phyloP scores from a whole-genome alignment of 1,140 invertebrate species.

The Drosophila eugracilis region DNA sequence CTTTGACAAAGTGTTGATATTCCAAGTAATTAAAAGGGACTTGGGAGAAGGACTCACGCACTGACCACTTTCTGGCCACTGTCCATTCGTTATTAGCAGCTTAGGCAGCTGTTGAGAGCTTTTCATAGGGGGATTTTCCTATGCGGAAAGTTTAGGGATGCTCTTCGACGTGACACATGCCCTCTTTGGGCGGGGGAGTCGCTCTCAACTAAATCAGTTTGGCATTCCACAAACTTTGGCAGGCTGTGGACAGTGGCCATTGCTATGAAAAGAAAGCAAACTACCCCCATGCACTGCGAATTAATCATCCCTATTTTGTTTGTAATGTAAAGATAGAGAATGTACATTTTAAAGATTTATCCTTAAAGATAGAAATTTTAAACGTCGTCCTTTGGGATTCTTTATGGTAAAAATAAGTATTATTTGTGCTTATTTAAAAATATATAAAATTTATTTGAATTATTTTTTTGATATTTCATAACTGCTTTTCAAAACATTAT shows the following conservation, averaged over 20 bases:
- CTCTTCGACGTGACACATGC: slow-evolving; percentile 64
- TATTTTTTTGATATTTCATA: too few species aligned
- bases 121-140: slow-evolving; percentile 11
- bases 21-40: slow-evolving; percentile 81
- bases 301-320: too few species aligned
- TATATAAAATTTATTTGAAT: too few species aligned
- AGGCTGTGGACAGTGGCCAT: slow-evolving; percentile 44
- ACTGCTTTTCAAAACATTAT: too few species aligned
- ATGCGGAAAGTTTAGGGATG: slow-evolving; percentile 6
- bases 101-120: slow-evolving; percentile 70
- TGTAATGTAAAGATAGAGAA: too few species aligned
- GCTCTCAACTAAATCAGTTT: slow-evolving; percentile 66
- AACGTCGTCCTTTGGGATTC: too few species aligned
- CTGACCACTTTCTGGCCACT: slow-evolving; percentile 79
- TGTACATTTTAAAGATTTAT: too few species aligned
- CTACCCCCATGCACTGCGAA: neutral
- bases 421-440: too few species aligned
- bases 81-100: slow-evolving; percentile 78
- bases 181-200: slow-evolving; percentile 12
- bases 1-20: slow-evolving; percentile 83
- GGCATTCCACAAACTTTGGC: slow-evolving; percentile 57
- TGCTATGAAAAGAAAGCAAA: slow-evolving; percentile 12
- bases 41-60: slow-evolving; percentile 36
- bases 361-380: too few species aligned
- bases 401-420: too few species aligned